Evolutionary conservation across 2,888 invertebrate species (phyloP).

Genomic region (Pachliopta kotzebuea): DNA sequence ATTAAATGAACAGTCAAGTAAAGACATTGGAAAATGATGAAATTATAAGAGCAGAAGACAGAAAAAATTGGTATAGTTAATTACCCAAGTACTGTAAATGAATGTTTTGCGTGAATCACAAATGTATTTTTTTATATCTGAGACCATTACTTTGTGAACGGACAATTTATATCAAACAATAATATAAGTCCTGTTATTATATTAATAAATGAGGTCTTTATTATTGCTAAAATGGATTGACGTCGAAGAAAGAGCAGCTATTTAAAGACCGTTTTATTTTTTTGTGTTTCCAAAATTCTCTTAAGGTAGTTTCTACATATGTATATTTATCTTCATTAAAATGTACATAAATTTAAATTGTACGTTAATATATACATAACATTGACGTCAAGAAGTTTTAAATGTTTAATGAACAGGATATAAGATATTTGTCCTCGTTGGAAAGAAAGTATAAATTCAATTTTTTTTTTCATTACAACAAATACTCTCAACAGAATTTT

Average conservation of each 20-base stretch:
- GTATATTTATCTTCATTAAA: too few species aligned
- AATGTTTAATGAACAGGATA: too few species aligned
- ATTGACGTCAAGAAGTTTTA: too few species aligned
- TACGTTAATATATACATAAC: too few species aligned
- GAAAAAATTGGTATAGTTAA: neutral
- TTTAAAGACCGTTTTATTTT: too few species aligned
- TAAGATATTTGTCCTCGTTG: too few species aligned
- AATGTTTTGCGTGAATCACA: neutral
- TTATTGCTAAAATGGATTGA: neutral
- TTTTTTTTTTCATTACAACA: too few species aligned
- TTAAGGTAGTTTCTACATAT: too few species aligned
- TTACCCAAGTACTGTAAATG: neutral
- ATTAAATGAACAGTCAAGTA: constrained; percentile 3
- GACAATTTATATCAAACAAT: neutral
- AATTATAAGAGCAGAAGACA: neutral
- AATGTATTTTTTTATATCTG: neutral
- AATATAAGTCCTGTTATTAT: neutral
- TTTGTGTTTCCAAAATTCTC: too few species aligned
- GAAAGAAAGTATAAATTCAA: too few species aligned
- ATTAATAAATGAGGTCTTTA: neutral
- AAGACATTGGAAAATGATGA: constrained; percentile 10
- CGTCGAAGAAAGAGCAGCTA: neutral
- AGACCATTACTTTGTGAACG: neutral
- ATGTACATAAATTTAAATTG: too few species aligned
- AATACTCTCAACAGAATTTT: too few species aligned